Evolutionary conservation across 2,797 vertebrate genomes (phyloP), one percentile per base, ranked within the genome.

Genomic region (Pampus argenteus): DNA sequence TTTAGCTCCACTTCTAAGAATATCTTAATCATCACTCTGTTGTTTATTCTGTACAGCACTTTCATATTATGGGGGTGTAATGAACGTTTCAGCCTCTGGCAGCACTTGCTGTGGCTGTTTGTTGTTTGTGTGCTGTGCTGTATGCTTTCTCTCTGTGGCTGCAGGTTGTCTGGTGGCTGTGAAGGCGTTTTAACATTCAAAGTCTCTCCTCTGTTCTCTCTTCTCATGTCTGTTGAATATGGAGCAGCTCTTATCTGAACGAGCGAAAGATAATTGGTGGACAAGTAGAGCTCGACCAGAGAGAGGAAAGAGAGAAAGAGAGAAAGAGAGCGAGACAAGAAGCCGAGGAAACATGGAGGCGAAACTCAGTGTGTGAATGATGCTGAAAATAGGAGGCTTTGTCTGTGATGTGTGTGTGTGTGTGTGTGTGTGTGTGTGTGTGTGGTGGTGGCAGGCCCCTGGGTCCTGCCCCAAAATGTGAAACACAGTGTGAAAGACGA

Each of bases 161-260:
- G 69, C 67, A 78, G 75, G 66, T 76, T 69, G 69, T 63, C 69
- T 71, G 69, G 64, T 76, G 75, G 66, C 74, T 69, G 69, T 63
- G 76, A 55, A 69, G 45, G 31, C 17, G 22, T 66, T 87, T 88
- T 87, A 87, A 74, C 71, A 87, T 90, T 88, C 86, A 84, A 1
- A 51, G 20, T n/a, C 34, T 56, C 75, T 63, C 65, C 75, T 82
- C 77, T 25, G 54, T 66, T 48, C 61, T 54, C 71, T 63, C 75
- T 5, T 38, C 60, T 38, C 11, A n/a, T 15, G 66, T 55, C 82
- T 63, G 79, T 48, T 89, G 83, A 86, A 91, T 84, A 84, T 83
- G 83, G 69, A 87, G 82, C 85, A 82, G 84, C 86, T 86, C 85
- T 88, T 84, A 84, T 89, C 85, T 78, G 68, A 81, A 88, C 64